A percentile compares a stretch with the other conserved stretches of the same genome.
These are phyloP conservation scores for Leistus spinibarbis DNA, from an alignment of 2,888 invertebrate species.

Conservation along the genomic window DNA sequence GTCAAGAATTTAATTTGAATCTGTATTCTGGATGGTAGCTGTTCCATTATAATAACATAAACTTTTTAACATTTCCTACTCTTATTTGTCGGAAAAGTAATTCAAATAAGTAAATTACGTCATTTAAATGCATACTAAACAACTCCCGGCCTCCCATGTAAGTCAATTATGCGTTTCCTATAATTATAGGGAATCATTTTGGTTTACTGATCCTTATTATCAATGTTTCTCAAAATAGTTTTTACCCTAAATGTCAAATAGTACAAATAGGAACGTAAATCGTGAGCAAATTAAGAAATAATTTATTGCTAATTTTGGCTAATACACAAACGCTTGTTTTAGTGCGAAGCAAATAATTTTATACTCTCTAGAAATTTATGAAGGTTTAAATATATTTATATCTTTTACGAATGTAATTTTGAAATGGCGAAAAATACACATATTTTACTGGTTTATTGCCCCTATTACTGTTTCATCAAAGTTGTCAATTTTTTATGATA, in stretches of 20 bases:
- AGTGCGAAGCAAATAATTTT: not conserved
- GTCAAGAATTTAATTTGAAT: not conserved
- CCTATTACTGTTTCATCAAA: too few species aligned
- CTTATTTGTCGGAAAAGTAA: not conserved
- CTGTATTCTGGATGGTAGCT: not conserved
- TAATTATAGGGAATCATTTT: too few species aligned
- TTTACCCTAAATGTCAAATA: not conserved
- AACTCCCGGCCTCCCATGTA: not conserved
- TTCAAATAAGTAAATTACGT: not conserved
- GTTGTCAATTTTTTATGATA: too few species aligned
- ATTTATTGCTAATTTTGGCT: not conserved
- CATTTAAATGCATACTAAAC: not conserved
- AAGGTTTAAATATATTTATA: not conserved
- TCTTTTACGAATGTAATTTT: too few species aligned
- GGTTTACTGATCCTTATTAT: too few species aligned
- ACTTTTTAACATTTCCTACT: not conserved
- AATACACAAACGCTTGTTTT: not conserved
- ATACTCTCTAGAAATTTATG: not conserved
- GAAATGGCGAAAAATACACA: too few species aligned
- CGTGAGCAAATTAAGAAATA: not conserved
- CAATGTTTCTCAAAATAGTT: too few species aligned
- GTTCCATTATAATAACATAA: not conserved
- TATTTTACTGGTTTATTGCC: too few species aligned
- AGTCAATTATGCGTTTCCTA: not conserved
- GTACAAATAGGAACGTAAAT: not conserved